Evolutionary conservation across 1,140 invertebrate species (phyloP), one percentile per base, ranked within the genome.

Genomic region (Drosophila kurseongensis): DNA sequence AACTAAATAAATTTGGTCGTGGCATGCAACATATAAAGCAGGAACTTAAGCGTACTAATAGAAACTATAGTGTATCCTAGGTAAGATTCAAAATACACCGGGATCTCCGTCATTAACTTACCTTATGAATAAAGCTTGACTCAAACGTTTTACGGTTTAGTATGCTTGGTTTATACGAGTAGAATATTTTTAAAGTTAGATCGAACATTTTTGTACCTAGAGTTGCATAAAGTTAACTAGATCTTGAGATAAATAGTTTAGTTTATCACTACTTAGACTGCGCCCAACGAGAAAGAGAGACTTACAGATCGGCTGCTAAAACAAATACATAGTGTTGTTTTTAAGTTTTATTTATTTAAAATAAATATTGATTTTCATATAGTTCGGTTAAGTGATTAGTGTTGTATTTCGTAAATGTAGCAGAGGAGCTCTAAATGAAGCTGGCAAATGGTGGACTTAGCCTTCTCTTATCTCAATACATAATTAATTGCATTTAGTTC

Each of bases 281-380:
- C 35, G 16, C 38, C 32, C 32, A 41, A 12, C 13, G 41, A 36
- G 10, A 38, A n/a, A 16, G 6, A 45, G 18, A 73, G 41, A 76
- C 73, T 76, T 76, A 76, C 73, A 76, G 9, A 18, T 52, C 40
- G 68, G 32, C 56, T 44, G 59, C 67, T 80, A 59, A 80, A 66
- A 66, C 44, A 75, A 65, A 78, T 82, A 84, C 84, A 83, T 86
- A 86, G 84, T 89, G 83, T 86, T 75, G 66, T 79, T 86, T 89
- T 60, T 58, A 65, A 44, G 27, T 67, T 83, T 82, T 69, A 89
- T 86, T 88, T 83, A 83, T 88, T 86, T 89, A 73, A 86, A 86
- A 86, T 86, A 86, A 86, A 73, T 82, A 79, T 57, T 56, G 54
- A 38, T 66, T 66, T 67, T 55, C 74, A 74, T 74, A 66, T 62